Percentiles rank a stretch among this genome's conserved stretches.
phyloP scores from a whole-genome alignment of 1,140 invertebrate genomes.

The Brachionus koreanus region DNA sequence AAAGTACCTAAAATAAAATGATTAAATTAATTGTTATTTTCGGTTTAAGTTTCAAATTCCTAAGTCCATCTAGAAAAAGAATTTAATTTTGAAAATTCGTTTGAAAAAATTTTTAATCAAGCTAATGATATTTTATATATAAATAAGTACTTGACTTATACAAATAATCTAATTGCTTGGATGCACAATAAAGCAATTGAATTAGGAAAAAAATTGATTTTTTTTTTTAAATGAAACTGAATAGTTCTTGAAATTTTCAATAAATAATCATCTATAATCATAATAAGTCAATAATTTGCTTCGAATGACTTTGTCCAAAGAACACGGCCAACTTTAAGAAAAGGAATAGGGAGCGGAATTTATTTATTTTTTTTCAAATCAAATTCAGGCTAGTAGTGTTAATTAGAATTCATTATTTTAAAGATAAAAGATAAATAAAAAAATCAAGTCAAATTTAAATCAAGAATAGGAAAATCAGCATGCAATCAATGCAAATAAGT shows the following conservation, averaged over 20 bases:
- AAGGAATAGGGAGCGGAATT: neutral
- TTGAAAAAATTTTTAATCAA: neutral
- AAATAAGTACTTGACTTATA: neutral
- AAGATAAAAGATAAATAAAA: conserved; percentile 9
- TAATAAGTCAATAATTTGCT: neutral
- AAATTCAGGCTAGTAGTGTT: neutral
- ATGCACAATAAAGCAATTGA: neutral
- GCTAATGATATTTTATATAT: neutral
- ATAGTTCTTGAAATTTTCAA: neutral
- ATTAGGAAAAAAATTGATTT: neutral
- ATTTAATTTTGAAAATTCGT: neutral
- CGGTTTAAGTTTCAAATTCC: neutral
- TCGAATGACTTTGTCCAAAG: neutral
- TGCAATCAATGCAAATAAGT: neutral
- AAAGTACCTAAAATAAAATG: neutral
- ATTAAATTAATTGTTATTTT: neutral
- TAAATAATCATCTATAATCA: too few relatives aligned
- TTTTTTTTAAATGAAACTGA: neutral
- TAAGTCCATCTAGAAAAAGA: neutral
- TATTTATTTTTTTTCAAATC: neutral
- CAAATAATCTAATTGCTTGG: neutral
- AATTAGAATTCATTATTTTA: conserved; percentile 1
- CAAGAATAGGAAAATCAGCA: conserved; percentile 1
- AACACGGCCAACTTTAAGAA: neutral
- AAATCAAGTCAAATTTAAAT: conserved; percentile 5